Percentiles rank a stretch among this genome's conserved stretches.
Evolutionary conservation across 1,140 invertebrate genomes (phyloP).

Genomic region (Drosophila subpulchrella): DNA sequence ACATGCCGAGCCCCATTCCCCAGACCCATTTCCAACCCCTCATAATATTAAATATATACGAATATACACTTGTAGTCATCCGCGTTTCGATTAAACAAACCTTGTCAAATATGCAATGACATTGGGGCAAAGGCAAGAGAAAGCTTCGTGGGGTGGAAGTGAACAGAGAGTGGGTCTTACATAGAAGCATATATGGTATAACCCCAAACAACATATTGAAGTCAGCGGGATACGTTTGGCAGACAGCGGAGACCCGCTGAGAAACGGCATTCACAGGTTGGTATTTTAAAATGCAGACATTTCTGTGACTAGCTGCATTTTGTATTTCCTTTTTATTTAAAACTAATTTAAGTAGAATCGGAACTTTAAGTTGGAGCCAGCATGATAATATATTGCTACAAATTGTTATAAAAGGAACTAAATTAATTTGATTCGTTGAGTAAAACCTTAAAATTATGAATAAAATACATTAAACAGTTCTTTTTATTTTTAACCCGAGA

Average conservation of each 20-base stretch:
- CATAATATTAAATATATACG: conserved; percentile 1
- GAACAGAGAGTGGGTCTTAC: background rate
- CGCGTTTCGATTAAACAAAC: conserved; percentile 79
- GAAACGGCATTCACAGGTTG: conserved; percentile 10
- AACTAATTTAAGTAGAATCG: too few relatives aligned
- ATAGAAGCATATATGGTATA: background rate
- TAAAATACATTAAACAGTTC: too few relatives aligned
- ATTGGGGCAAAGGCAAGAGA: conserved; percentile 69
- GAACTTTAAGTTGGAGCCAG: too few relatives aligned
- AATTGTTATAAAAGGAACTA: too few relatives aligned
- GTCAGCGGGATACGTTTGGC: conserved; percentile 5
- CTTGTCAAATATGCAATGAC: conserved; percentile 76
- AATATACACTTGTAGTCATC: conserved; percentile 19
- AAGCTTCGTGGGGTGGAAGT: conserved; percentile 9
- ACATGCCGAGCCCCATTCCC: conserved; percentile 45
- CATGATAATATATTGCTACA: too few relatives aligned
- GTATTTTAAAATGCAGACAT: background rate
- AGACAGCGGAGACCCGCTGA: conserved; percentile 6
- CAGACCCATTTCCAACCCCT: background rate
- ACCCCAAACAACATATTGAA: conserved; percentile 33
- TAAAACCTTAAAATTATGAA: too few relatives aligned
- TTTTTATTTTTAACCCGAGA: too few relatives aligned
- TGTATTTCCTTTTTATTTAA: background rate
- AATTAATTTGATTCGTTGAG: too few relatives aligned
- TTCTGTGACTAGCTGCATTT: conserved; percentile 3